A percentile compares a stretch with the other conserved stretches of the same genome.
Evolutionary conservation across 92 coral and sea anemone species (phyloP).

Genomic region (Muricea muricata): DNA sequence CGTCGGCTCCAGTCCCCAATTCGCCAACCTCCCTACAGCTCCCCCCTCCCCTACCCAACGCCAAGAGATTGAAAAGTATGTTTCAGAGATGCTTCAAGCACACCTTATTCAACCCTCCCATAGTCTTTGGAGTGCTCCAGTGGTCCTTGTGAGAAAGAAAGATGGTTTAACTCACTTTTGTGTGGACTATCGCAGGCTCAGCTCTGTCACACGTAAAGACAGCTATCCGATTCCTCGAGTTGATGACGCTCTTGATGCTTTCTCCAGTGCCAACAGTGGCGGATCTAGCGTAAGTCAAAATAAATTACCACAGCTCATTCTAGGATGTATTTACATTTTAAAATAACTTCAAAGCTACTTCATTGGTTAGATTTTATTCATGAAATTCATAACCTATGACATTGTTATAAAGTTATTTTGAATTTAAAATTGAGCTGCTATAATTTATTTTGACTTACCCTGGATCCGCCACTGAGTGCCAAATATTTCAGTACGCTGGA

Average conservation of each 20-base stretch:
- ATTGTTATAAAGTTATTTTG: too few relatives aligned
- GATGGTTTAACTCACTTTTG: too few relatives aligned
- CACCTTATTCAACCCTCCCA: conserved; percentile 44
- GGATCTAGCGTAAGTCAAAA: too few relatives aligned
- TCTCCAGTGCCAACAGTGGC: conserved; percentile 45
- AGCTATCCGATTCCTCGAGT: conserved; percentile 58
- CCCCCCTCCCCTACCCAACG: conserved; percentile 4
- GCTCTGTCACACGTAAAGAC: conserved; percentile 52
- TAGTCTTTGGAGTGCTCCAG: conserved; percentile 55
- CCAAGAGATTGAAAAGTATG: conserved; percentile 27
- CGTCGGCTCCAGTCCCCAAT: conserved; percentile 25
- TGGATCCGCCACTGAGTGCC: too few relatives aligned
- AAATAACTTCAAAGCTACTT: too few relatives aligned
- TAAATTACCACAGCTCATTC: too few relatives aligned
- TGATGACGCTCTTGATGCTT: conserved; percentile 36
- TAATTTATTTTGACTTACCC: too few relatives aligned
- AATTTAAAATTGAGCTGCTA: too few relatives aligned
- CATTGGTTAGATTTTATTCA: too few relatives aligned
- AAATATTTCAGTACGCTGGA: conserved; percentile 60
- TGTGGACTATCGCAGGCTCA: conserved; percentile 47
- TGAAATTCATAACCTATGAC: too few relatives aligned
- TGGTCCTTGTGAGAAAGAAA: conserved; percentile 48
- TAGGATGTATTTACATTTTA: too few relatives aligned
- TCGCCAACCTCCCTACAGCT: conserved; percentile 27
- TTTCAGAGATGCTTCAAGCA: conserved; percentile 41